Base-by-base conservation (phyloP, 2,113 vertebrate species). In the Oplegnathus fasciatus region DNA sequence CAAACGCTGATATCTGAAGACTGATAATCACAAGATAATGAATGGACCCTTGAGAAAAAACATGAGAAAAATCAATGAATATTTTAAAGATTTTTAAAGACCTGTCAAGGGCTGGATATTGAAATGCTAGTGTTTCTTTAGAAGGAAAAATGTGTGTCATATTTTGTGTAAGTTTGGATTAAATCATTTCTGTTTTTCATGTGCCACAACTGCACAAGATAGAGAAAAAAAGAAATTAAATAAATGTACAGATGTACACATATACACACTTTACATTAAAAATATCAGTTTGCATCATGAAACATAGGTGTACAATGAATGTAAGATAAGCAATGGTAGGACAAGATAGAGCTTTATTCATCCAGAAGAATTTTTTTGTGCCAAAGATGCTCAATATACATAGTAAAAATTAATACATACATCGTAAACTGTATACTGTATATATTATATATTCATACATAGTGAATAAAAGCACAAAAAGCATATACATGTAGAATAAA, bases 1-100 rank as follows among this genome's bases (percentile, higher is more conserved):
- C 48, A 62, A 68, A 44, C 61, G 28, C 28, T 78, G 24, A 72
- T 66, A 83, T 37, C n/a, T n/a, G n/a, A n/a, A n/a, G n/a, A n/a
- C n/a, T n/a, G n/a, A n/a, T n/a, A n/a, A n/a, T n/a, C n/a, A n/a
- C n/a, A n/a, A n/a, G n/a, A n/a, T n/a, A n/a, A n/a, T n/a, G n/a
- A n/a, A n/a, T n/a, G n/a, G n/a, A n/a, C n/a, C n/a, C n/a, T n/a
- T n/a, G n/a, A n/a, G n/a, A n/a, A n/a, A n/a, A n/a, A 6, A 37
- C 34, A 37, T 4, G 34, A 37, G 34, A 37, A 37, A 37, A 37
- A 37, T 37, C 34, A 37, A 37, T 37, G 34, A 37, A 37, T 6
- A 37, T 37, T 37, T 37, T 37, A 37, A 37, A 37, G 8, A 54
- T 54, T 24, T n/a, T 10, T 57, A 57, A 57, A 3, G 10, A 57